Conservation (phyloP, 1,140 invertebrate species). For the Triops longicaudatus region DNA sequence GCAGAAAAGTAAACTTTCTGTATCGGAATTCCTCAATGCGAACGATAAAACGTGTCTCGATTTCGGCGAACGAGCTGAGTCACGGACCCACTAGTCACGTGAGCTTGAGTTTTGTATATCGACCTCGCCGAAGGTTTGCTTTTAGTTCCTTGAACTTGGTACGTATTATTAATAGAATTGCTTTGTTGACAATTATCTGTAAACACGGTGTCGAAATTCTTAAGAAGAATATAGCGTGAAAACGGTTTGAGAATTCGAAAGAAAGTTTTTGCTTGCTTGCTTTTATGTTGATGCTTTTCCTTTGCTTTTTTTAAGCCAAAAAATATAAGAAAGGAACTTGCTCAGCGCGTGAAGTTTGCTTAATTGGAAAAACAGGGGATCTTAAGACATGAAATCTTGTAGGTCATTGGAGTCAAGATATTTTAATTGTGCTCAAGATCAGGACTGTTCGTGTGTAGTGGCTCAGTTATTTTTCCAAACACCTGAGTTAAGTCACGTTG, state of each 20-base stretch:
- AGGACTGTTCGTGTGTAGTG: not conserved
- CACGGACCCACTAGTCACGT: not conserved
- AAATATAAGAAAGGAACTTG: too few relatives aligned
- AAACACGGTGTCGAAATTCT: too few relatives aligned
- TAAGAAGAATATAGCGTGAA: too few relatives aligned
- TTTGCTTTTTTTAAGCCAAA: too few relatives aligned
- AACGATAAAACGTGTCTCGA: not conserved
- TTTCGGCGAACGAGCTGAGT: not conserved
- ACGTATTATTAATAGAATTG: too few relatives aligned
- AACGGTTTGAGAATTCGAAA: too few relatives aligned
- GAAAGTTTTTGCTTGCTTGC: too few relatives aligned
- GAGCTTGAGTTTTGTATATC: not conserved
- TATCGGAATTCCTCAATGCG: not conserved
- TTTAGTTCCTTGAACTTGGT: not conserved
- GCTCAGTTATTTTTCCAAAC: not conserved
- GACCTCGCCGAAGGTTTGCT: not conserved
- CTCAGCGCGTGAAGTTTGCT: too few relatives aligned
- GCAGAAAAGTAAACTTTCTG: not conserved
- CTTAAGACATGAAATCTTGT: too few relatives aligned
- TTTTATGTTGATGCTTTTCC: too few relatives aligned
- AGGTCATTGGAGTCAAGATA: not conserved
- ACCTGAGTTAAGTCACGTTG: slow-evolving; percentile 11
- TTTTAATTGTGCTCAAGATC: not conserved
- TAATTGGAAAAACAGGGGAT: too few relatives aligned
- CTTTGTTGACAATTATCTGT: too few relatives aligned